Evolutionary conservation across 2,797 vertebrate species (phyloP).

Genomic region (Chelonia mydas): DNA sequence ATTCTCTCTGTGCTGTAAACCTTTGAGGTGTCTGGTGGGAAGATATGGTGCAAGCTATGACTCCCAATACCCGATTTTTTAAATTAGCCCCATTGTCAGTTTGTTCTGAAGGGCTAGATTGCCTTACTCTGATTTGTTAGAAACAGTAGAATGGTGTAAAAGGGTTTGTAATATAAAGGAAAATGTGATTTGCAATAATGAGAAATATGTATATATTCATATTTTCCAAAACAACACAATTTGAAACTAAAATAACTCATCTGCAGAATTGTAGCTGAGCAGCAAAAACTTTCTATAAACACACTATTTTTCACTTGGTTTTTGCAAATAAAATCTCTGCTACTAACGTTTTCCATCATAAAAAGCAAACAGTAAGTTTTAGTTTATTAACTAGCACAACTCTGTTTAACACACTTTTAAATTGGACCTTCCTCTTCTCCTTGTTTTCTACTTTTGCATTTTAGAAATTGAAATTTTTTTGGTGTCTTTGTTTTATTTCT

Average conservation of each 20-base stretch:
- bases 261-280: background rate
- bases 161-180: background rate
- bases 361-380: background rate
- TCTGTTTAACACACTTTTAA: background rate
- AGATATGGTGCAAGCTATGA: background rate
- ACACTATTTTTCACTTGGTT: background rate
- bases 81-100: background rate
- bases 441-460: background rate
- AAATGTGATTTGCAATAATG: background rate
- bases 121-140: background rate
- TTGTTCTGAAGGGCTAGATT: background rate
- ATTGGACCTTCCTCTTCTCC: background rate
- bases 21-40: background rate
- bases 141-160: rapidly evolving
- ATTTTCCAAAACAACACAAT: background rate
- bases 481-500: background rate
- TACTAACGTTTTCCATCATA: background rate
- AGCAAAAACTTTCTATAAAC: background rate
- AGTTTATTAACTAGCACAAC: background rate
- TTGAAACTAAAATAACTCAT: background rate
- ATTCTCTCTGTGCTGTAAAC: background rate
- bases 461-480: background rate
- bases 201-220: rapidly evolving
- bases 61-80: background rate
- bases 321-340: background rate